Conservation (phyloP, 2,888 invertebrate species). For the Archips xylosteana region DNA sequence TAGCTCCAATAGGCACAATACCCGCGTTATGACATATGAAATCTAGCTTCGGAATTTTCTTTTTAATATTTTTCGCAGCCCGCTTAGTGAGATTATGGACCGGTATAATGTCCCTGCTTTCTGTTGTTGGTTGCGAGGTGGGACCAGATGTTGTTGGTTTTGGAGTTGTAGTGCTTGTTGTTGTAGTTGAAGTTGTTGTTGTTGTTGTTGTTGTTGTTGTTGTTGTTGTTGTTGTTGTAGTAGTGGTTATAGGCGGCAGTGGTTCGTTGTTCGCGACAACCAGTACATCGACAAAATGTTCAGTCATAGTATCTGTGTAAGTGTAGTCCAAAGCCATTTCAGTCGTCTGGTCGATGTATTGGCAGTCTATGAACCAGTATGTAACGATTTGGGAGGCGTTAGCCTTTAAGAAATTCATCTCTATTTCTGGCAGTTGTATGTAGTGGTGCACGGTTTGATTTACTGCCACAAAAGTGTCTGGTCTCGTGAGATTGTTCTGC, state of each 20-base stretch:
- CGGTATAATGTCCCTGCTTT: constrained; percentile 17
- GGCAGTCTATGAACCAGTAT: constrained; percentile 93
- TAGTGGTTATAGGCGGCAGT: constrained; percentile 81
- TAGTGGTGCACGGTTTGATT: constrained; percentile 84
- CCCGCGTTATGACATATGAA: constrained; percentile 80
- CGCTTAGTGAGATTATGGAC: constrained; percentile 29
- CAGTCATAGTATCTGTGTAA: constrained; percentile 86
- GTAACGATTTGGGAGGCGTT: constrained; percentile 84
- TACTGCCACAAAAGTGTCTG: constrained; percentile 87
- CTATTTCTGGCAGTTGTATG: constrained; percentile 86
- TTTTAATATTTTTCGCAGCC: constrained; percentile 15
- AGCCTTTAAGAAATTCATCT: constrained; percentile 84
- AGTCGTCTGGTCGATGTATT: constrained; percentile 87
- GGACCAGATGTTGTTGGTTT: constrained; percentile 52
- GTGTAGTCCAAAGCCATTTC: constrained; percentile 87
- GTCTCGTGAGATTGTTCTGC: constrained; percentile 86
- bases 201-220: constrained; percentile 77
- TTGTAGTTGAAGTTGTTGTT: constrained; percentile 67
- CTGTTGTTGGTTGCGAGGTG: constrained; percentile 56
- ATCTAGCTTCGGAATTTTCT: constrained; percentile 48
- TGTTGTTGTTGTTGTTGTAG: constrained; percentile 76
- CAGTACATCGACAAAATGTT: constrained; percentile 88
- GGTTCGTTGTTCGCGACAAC: constrained; percentile 90
- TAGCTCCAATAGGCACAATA: constrained; percentile 87
- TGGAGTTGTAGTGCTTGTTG: constrained; percentile 59